phyloP scores from a whole-genome alignment of 2,888 invertebrate species.

The Ryuthela nishihirai region DNA sequence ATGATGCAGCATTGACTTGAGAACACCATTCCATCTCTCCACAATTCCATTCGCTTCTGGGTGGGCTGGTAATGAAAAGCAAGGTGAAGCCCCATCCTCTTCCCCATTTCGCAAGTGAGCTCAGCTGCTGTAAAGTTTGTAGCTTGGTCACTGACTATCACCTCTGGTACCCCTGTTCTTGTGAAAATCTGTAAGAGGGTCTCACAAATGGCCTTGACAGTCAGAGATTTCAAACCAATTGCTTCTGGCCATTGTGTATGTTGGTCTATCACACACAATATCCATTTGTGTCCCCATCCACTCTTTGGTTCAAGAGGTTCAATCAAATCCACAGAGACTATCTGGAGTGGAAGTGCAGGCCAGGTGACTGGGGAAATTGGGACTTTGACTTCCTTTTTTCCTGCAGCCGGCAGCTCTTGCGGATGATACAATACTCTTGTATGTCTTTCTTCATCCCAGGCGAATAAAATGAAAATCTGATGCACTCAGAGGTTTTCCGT shows the following conservation, averaged over 20 bases:
- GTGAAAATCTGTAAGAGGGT: slow-evolving; percentile 2
- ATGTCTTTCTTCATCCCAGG: no score
- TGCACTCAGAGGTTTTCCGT: no score
- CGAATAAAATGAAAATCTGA: no score
- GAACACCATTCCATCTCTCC: neutral
- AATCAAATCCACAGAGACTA: no score
- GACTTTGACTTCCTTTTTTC: no score
- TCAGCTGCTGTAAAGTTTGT: neutral
- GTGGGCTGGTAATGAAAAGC: neutral
- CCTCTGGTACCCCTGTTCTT: neutral
- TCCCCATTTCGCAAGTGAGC: neutral
- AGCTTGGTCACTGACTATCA: slow-evolving; percentile 1
- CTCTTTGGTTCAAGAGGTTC: neutral
- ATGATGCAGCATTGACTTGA: slow-evolving; percentile 7
- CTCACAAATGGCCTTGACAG: slow-evolving; percentile 4
- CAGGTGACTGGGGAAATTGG: no score
- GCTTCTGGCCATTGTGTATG: slow-evolving; percentile 7
- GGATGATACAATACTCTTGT: no score
- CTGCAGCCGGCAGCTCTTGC: no score
- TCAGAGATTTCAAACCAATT: neutral
- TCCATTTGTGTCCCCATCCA: neutral
- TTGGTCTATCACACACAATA: slow-evolving; percentile 1
- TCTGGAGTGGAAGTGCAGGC: no score
- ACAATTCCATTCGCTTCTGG: slow-evolving; percentile 2
- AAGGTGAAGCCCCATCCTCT: neutral